Base-by-base conservation (phyloP, 2,113 vertebrate species). In the Amblyopsis rosae region DNA sequence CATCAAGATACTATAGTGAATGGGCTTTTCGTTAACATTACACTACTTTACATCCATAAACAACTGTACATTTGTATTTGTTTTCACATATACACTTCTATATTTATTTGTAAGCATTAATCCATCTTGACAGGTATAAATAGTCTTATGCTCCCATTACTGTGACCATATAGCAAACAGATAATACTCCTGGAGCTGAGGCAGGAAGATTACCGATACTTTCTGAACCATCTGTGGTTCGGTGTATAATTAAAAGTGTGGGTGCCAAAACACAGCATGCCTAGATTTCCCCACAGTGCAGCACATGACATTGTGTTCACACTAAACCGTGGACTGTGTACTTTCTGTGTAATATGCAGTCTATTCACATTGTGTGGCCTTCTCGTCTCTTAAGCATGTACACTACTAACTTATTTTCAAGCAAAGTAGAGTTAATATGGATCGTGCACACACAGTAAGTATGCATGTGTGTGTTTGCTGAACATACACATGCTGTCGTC, bases 191-290 rank as follows among this genome's bases (percentile, higher is more conserved):
- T 35, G n/a, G 3, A 65, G 59, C 82, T 69, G 49, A 82, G 80
- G 12, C 46, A 63, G 67, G 19, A 68, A 51, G 65, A 79, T 84
- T 64, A 70, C 62, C 63, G 33, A 56, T 48, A 3, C 69, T 87
- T 63, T 70, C 48, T 77, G 72, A 77, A 75, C 87, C 86, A 90
- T 90, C 86, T 91, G 83, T 65, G 73, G 3, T 73, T 77, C 51
- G 70, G 47, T 71, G 33, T 17, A 19, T 45, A 51, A 70, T 75
- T 56, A 32, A 70, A 41, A 74, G 67, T 56, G 7, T 26, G 15
- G 9, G 3, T 70, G 79, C 82, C 85, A 90, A 80, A 55, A 82
- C 75, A 9, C 75, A 67, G 79, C 77, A 68, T 64, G 77, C 60
- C 19, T 72, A 69, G n/a, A 70, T 84, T 76, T 81, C 76, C 76